These are phyloP conservation scores for Idaea biselata DNA, from an alignment of 2,888 invertebrate genomes.

Conservation along the genomic window DNA sequence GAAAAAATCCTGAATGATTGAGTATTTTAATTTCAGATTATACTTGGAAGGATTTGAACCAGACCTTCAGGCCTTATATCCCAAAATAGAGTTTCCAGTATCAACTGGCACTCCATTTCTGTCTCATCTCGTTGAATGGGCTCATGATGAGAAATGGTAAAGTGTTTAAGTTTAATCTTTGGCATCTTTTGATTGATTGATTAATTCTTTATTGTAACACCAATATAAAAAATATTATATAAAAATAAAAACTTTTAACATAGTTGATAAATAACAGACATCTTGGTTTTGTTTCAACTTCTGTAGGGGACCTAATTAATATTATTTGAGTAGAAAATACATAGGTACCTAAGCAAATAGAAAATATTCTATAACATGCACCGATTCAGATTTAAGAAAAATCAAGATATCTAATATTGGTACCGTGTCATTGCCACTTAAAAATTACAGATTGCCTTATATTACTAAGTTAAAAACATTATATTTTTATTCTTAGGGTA, in stretches of 20 bases:
- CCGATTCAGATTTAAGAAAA: too few species aligned
- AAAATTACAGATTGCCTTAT: background rate
- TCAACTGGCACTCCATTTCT: constrained; percentile 90
- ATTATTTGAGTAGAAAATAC: too few species aligned
- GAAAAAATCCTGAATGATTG: background rate
- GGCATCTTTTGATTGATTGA: too few species aligned
- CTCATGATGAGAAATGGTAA: constrained; percentile 85
- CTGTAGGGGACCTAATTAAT: too few species aligned
- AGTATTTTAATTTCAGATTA: constrained; percentile 70
- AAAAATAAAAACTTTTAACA: too few species aligned
- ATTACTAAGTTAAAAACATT: background rate
- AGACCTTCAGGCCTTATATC: constrained; percentile 85
- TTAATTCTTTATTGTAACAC: too few species aligned
- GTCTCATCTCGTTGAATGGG: constrained; percentile 89
- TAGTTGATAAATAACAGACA: too few species aligned
- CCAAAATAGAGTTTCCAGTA: constrained; percentile 87
- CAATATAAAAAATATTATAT: too few species aligned
- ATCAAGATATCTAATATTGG: too few species aligned
- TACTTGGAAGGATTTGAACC: constrained; percentile 87
- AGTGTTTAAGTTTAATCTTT: constrained; percentile 14
- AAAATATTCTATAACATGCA: too few species aligned
- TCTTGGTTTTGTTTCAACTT: too few species aligned
- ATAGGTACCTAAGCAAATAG: too few species aligned
- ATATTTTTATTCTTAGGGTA: background rate
- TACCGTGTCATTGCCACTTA: background rate